These are phyloP conservation scores for Hylaeus volcanicus DNA, from an alignment of 1,140 invertebrate genomes.

Conservation along the genomic window DNA sequence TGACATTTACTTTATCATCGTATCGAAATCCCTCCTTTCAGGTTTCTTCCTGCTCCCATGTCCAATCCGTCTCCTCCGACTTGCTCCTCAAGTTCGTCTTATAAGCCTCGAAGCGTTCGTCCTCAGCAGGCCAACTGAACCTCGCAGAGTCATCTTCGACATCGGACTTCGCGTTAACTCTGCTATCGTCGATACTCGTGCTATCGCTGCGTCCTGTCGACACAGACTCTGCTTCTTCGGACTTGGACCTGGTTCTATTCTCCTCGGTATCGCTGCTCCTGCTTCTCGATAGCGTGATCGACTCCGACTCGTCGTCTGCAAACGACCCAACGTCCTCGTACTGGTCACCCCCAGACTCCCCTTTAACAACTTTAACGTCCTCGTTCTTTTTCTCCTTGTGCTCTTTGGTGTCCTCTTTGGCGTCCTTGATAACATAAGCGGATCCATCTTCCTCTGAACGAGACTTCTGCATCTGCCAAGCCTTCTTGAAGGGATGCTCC, in stretches of 20 bases:
- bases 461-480: slow-evolving; percentile 79
- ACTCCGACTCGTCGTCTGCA: slow-evolving; percentile 53
- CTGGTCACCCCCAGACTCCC: slow-evolving; percentile 43
- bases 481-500: slow-evolving; percentile 79
- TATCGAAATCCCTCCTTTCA: slow-evolving; percentile 48
- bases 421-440: slow-evolving; percentile 71
- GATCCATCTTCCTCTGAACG: slow-evolving; percentile 77
- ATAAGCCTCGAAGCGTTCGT: slow-evolving; percentile 58
- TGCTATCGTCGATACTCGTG: slow-evolving; percentile 9
- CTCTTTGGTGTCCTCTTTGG: slow-evolving; percentile 50
- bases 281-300: slow-evolving; percentile 3
- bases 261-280: slow-evolving; percentile 53
- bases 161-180: slow-evolving; percentile 50
- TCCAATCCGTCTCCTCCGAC: slow-evolving; percentile 68
- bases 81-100: slow-evolving; percentile 54
- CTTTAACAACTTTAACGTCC: slow-evolving; percentile 3
- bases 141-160: slow-evolving; percentile 55
- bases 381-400: slow-evolving; percentile 45
- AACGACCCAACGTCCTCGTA: slow-evolving; percentile 41
- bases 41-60: slow-evolving; percentile 70
- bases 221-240: slow-evolving; percentile 43
- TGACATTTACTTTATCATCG: slow-evolving; percentile 35
- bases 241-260: slow-evolving; percentile 43
- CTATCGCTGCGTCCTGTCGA: slow-evolving; percentile 37
- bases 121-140: slow-evolving; percentile 65